phyloP scores from a whole-genome alignment of 2,113 vertebrate genomes.

The Phodopus roborovskii region DNA sequence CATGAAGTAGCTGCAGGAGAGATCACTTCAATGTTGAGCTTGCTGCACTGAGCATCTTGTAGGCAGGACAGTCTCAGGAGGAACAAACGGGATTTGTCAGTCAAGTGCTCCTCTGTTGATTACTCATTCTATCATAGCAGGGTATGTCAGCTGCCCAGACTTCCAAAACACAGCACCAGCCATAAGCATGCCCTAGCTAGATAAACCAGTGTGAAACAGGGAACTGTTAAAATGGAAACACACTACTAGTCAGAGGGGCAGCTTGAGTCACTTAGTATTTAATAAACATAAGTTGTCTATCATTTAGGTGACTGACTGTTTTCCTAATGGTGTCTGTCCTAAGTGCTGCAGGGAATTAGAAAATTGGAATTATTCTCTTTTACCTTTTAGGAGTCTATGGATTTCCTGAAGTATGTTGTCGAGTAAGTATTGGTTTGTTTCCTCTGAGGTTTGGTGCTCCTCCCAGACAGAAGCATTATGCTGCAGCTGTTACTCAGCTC shows the following conservation, averaged over 20 bases:
- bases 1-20: not conserved
- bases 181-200: not conserved
- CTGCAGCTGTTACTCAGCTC: not conserved
- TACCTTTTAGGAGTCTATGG: slow-evolving; percentile 87
- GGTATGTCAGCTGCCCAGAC: not conserved
- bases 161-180: not conserved
- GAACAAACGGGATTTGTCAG: not conserved
- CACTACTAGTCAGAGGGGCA: too few relatives aligned
- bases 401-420: slow-evolving; percentile 89
- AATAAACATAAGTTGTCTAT: not conserved
- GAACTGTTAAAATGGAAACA: not conserved
- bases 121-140: not conserved
- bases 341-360: not conserved
- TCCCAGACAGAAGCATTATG: not conserved
- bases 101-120: not conserved
- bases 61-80: not conserved
- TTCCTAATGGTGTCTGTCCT: slow-evolving; percentile 5
- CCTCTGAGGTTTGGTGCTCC: not conserved
- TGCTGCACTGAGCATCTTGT: not conserved
- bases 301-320: not conserved
- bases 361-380: slow-evolving; percentile 10
- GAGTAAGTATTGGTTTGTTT: slow-evolving; percentile 86
- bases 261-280: not conserved
- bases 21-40: not conserved
- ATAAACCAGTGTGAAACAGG: not conserved